Evolutionary conservation across 2,888 invertebrate species (phyloP).

Genomic region (Tupiocoris notatus): DNA sequence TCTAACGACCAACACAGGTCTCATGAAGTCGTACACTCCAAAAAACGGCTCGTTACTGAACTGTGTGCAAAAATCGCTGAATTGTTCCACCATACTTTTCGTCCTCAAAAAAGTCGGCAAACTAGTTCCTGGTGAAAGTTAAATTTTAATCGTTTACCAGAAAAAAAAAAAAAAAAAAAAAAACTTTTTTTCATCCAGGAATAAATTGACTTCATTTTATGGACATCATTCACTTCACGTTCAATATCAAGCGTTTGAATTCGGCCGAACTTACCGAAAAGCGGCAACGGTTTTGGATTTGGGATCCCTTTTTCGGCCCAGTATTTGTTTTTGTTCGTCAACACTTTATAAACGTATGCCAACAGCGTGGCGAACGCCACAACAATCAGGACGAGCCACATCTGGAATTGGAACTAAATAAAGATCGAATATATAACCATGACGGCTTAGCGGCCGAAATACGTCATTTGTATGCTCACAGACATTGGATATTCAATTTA

Average conservation of each 20-base stretch:
- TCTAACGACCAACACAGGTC: constrained; percentile 19
- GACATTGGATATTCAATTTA: no score
- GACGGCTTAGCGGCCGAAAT: no score
- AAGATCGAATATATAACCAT: no score
- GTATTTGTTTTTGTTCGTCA: background rate
- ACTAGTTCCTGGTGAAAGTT: constrained; percentile 12
- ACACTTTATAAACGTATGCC: background rate
- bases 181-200: background rate
- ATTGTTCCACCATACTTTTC: background rate
- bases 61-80: background rate
- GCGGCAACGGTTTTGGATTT: background rate
- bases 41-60: constrained; percentile 16
- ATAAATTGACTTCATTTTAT: no score
- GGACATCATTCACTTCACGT: no score
- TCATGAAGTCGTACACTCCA: constrained; percentile 27
- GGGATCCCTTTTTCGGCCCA: constrained; percentile 7
- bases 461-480: no score
- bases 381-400: background rate
- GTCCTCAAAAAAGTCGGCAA: background rate
- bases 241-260: no score
- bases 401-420: no score
- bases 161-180: background rate
- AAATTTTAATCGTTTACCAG: background rate
- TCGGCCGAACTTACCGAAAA: constrained; percentile 20
- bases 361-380: background rate